Evolutionary conservation across 2,113 vertebrate species (phyloP).

Genomic region (Leucopternis melanops): DNA sequence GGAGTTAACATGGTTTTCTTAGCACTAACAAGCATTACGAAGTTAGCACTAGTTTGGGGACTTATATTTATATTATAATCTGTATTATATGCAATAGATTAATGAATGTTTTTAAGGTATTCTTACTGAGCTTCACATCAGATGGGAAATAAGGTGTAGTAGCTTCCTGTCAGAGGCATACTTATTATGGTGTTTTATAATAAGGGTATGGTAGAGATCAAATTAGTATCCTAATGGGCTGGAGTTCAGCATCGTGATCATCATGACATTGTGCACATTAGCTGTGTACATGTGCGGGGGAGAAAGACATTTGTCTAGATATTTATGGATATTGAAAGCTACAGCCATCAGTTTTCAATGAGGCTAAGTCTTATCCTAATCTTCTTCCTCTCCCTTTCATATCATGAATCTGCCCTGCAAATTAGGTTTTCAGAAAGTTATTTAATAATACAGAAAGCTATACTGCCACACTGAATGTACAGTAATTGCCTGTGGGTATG

Average conservation of each 20-base stretch:
- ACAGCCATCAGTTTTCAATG: background rate
- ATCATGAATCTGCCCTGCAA: slow-evolving; percentile 16
- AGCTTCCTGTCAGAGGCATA: background rate
- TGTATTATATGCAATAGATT: background rate
- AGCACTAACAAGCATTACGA: background rate
- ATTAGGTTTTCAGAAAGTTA: slow-evolving; percentile 48
- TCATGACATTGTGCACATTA: background rate
- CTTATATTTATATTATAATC: background rate
- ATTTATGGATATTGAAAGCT: slow-evolving; percentile 36
- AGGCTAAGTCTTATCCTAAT: background rate
- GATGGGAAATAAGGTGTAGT: background rate
- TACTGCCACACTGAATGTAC: background rate
- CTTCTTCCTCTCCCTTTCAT: background rate
- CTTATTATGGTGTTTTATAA: background rate
- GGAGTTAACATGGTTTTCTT: background rate
- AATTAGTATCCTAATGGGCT: slow-evolving; percentile 43
- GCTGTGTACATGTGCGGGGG: background rate
- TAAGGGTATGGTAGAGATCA: background rate
- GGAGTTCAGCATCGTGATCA: slow-evolving; percentile 17
- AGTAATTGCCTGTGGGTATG: slow-evolving; percentile 40
- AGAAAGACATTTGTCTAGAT: background rate
- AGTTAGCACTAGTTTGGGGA: background rate
- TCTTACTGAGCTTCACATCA: background rate
- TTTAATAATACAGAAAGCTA: slow-evolving; percentile 27
- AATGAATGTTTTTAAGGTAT: background rate